Evolutionary conservation across 2,113 vertebrate genomes (phyloP).

Genomic region (Oryzias curvinotus): DNA sequence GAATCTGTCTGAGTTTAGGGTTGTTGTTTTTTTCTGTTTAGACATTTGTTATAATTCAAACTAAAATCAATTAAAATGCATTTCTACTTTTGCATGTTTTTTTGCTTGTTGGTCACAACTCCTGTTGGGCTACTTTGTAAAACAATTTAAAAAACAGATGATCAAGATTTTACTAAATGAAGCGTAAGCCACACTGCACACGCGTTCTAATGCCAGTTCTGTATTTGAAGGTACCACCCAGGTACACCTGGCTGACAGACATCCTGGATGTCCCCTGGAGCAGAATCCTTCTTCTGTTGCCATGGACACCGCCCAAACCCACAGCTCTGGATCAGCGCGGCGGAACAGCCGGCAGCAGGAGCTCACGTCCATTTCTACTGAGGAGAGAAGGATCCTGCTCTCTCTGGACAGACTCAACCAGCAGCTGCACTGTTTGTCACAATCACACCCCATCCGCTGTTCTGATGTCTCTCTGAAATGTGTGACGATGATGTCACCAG

Average conservation of each 20-base stretch:
- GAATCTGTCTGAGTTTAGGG: slow-evolving; percentile 33
- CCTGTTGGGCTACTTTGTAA: too few relatives aligned
- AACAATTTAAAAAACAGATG: too few relatives aligned
- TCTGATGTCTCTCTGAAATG: too few relatives aligned
- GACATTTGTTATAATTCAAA: background rate
- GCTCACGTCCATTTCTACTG: slow-evolving; percentile 75
- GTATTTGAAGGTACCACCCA: slow-evolving; percentile 69
- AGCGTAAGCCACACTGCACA: too few relatives aligned
- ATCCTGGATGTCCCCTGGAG: slow-evolving; percentile 52
- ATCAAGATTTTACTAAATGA: too few relatives aligned
- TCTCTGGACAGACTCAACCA: slow-evolving; percentile 85
- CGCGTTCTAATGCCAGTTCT: slow-evolving; percentile 6
- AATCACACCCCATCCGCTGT: background rate
- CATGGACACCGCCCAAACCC: slow-evolving; percentile 64
- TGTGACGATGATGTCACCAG: too few relatives aligned
- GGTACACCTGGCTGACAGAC: slow-evolving; percentile 74
- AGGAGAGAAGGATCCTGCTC: slow-evolving; percentile 85
- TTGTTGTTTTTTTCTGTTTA: background rate
- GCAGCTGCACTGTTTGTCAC: slow-evolving; percentile 66
- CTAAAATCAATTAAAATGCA: too few relatives aligned
- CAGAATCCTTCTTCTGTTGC: slow-evolving; percentile 70
- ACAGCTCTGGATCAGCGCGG: slow-evolving; percentile 36
- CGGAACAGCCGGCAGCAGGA: slow-evolving; percentile 30
- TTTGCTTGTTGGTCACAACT: too few relatives aligned
- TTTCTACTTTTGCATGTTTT: too few relatives aligned